Evolutionary conservation across 92 coral and sea anemone genomes (phyloP).

Genomic region (Phymanthus crucifer): DNA sequence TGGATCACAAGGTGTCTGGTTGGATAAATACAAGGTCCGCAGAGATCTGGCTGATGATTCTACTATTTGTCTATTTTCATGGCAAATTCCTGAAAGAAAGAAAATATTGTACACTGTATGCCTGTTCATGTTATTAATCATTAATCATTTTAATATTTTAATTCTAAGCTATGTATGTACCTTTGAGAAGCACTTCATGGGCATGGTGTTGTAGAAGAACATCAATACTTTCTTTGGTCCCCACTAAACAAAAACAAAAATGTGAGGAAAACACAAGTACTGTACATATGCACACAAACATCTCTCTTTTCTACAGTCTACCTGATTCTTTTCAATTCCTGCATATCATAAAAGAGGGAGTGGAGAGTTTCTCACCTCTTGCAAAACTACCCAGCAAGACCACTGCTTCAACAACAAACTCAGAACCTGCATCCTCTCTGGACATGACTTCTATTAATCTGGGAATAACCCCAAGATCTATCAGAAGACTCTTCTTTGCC

Average conservation of each 20-base stretch:
- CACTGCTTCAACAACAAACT: constrained; percentile 89
- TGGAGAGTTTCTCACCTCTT: constrained; percentile 59
- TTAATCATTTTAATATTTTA: too few relatives aligned
- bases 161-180: constrained; percentile 47
- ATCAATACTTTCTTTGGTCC: constrained; percentile 62
- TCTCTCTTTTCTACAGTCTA: too few relatives aligned
- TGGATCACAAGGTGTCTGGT: constrained; percentile 81
- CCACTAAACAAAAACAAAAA: background rate
- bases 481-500: constrained; percentile 71
- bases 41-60: constrained; percentile 93
- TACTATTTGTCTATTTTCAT: constrained; percentile 72
- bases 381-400: constrained; percentile 94
- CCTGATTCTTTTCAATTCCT: too few relatives aligned
- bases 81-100: constrained; percentile 73
- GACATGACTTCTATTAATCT: constrained; percentile 77
- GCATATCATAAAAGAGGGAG: too few relatives aligned
- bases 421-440: constrained; percentile 72
- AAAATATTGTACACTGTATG: too few relatives aligned
- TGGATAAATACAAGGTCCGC: constrained; percentile 73
- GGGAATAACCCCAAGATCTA: constrained; percentile 77
- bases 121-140: too few relatives aligned
- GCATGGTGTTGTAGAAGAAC: constrained; percentile 65
- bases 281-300: too few relatives aligned
- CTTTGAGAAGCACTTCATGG: constrained; percentile 81
- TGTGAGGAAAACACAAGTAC: background rate